A percentile compares a stretch with the other conserved stretches of the same genome.
phyloP scores from a whole-genome alignment of 2,888 invertebrate species.

The Drosophila leonis region DNA sequence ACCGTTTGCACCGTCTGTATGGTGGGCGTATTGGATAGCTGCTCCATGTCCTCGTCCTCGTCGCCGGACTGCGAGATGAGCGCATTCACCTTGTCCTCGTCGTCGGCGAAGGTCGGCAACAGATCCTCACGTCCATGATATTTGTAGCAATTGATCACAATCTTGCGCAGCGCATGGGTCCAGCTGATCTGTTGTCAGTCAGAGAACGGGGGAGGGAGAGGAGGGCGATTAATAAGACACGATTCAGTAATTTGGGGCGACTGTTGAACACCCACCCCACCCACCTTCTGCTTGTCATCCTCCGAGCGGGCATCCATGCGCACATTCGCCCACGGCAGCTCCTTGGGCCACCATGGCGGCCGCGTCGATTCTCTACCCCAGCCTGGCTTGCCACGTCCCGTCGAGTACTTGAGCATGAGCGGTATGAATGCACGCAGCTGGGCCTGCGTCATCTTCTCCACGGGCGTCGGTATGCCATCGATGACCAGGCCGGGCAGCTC shows the following conservation, averaged over 20 bases:
- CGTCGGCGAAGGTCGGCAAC: constrained; percentile 96
- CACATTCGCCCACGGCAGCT: constrained; percentile 99
- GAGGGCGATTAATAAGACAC: constrained; percentile 45
- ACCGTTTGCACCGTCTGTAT: constrained; percentile 78
- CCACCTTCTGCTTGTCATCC: constrained; percentile 98
- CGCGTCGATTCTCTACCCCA: constrained; percentile 98
- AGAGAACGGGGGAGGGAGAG: not conserved
- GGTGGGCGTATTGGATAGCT: constrained; percentile 73
- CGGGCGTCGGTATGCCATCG: constrained; percentile 98
- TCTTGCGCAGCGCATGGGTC: constrained; percentile 98
- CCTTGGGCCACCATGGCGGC: constrained; percentile 99
- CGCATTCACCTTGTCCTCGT: constrained; percentile 92
- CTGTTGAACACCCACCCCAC: constrained; percentile 70
- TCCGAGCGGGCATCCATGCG: constrained; percentile 98
- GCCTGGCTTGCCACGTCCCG: constrained; percentile 98
- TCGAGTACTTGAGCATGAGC: constrained; percentile 98
- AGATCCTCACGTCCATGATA: constrained; percentile 98
- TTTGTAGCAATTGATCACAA: constrained; percentile 99
- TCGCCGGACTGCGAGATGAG: constrained; percentile 85
- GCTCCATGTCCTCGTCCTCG: constrained; percentile 81
- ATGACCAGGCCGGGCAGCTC: constrained; percentile 98
- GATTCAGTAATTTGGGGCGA: constrained; percentile 39
- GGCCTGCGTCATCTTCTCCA: constrained; percentile 99
- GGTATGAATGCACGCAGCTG: constrained; percentile 98
- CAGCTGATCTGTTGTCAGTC: constrained; percentile 92